Conservation (phyloP, 2,888 invertebrate species). For the Theretra japonica region DNA sequence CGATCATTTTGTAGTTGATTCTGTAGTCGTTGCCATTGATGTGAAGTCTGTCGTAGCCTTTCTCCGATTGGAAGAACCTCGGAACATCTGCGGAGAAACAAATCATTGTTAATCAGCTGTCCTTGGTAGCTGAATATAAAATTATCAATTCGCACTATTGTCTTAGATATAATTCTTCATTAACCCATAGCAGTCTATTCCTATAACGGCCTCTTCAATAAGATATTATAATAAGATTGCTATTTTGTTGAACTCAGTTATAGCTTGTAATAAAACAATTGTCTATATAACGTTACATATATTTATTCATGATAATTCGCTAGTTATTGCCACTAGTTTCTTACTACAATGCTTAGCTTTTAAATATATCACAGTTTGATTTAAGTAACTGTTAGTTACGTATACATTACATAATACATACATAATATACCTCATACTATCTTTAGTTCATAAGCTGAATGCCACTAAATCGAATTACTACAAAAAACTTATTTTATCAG, state of each 20-base stretch:
- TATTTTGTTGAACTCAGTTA: too few relatives aligned
- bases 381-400: background rate
- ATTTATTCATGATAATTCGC: background rate
- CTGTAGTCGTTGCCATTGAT: constrained; percentile 9
- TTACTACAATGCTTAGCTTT: background rate
- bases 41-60: constrained; percentile 13
- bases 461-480: too few relatives aligned
- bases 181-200: too few relatives aligned
- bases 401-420: too few relatives aligned
- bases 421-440: background rate
- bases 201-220: too few relatives aligned
- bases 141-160: background rate
- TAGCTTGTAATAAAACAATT: too few relatives aligned
- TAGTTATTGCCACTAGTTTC: constrained; percentile 3
- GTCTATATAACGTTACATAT: background rate
- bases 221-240: too few relatives aligned
- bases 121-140: too few relatives aligned
- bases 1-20: constrained; percentile 4
- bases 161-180: background rate
- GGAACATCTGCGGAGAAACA: constrained; percentile 6
- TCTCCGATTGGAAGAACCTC: background rate
- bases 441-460: too few relatives aligned
- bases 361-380: background rate
- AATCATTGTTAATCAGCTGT: background rate
- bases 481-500: too few relatives aligned